Evolutionary conservation across 30 jellyfish, hydroid and myxozoan genomes (phyloP).

Genomic region (Phacellophora camtschatica): DNA sequence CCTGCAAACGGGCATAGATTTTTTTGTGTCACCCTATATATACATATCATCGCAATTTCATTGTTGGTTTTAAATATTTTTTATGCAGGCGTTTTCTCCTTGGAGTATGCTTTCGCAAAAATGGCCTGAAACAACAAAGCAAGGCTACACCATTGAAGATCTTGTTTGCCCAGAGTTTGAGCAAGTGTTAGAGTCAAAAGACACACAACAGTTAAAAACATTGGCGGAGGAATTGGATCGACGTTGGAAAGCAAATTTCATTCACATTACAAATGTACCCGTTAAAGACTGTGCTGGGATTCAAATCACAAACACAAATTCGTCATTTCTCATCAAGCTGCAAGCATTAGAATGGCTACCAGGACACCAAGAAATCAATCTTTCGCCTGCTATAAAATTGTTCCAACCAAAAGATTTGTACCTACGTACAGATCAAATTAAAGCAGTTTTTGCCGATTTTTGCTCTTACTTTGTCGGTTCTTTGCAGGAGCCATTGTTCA

Average conservation of each 20-base stretch:
- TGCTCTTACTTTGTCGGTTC: constrained; percentile 12
- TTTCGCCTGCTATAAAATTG: background rate
- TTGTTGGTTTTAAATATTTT: background rate
- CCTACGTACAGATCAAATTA: background rate
- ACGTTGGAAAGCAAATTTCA: constrained; percentile 43
- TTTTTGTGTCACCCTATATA: background rate
- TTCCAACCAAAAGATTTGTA: constrained; percentile 51
- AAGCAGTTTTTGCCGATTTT: constrained; percentile 15
- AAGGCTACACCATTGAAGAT: constrained; percentile 52
- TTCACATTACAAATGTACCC: constrained; percentile 14
- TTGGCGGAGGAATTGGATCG: constrained; percentile 42
- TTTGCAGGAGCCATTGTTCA: background rate
- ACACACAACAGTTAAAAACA: constrained; percentile 7
- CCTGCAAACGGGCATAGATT: too few relatives aligned
- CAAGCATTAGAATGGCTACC: constrained; percentile 33
- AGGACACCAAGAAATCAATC: background rate
- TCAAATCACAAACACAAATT: constrained; percentile 8
- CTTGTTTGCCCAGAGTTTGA: constrained; percentile 65
- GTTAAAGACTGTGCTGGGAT: constrained; percentile 50
- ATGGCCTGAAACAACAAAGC: constrained; percentile 66
- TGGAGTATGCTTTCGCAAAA: constrained; percentile 10
- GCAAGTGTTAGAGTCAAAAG: constrained; percentile 34
- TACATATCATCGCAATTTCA: background rate
- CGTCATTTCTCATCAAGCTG: constrained; percentile 41
- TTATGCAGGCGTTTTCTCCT: constrained; percentile 7